Evolutionary conservation across 2,888 invertebrate genomes (phyloP), one percentile per base, ranked within the genome.

Genomic region (Pristionchus entomophagus): DNA sequence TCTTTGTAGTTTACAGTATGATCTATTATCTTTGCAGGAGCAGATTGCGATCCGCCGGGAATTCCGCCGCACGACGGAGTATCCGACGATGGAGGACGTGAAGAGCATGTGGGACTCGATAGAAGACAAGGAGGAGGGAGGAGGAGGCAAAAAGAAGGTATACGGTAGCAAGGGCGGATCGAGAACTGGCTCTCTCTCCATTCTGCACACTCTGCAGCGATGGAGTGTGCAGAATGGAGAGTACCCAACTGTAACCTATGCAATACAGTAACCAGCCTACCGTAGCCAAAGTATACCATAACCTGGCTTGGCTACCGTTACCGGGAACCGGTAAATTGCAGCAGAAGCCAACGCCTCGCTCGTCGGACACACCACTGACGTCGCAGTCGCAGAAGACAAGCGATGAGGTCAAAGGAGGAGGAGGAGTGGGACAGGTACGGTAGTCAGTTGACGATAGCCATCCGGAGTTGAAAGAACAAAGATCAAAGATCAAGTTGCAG

Each of bases 1-100:
- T 69, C 32, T 35, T 32, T 32, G 17, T 17, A 32, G 12, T 22
- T 69, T 29, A 32, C 65, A 65, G 65, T n/a, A n/a, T n/a, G 62
- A 12, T 62, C n/a, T 26, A 26, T n/a, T 26, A 19, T 59, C 59
- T 14, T 65, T 38, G 35, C 69, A 38, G 69, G 38, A 69, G n/a
- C 38, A 69, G 38, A 69, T 69, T 1, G 69, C 69, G 6, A 6
- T 38, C 10, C 35, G 41, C 2, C 35, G 69, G 19, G 38, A 69
- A 19, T 69, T 69, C 38, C 69, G 69, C 4, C 12, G 38, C 14
- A 22, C 17, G 12, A 19, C 32, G 2, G 82, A 82, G 14, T 82
- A 82, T 26, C 82, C 82, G 17, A 82, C 82, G 2, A 82, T 82
- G 82, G 49, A 53, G n/a, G 82, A 82, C 38, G 35, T 82, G 56